phyloP scores from a whole-genome alignment of 1,140 invertebrate species.

The Psix sp. region DNA sequence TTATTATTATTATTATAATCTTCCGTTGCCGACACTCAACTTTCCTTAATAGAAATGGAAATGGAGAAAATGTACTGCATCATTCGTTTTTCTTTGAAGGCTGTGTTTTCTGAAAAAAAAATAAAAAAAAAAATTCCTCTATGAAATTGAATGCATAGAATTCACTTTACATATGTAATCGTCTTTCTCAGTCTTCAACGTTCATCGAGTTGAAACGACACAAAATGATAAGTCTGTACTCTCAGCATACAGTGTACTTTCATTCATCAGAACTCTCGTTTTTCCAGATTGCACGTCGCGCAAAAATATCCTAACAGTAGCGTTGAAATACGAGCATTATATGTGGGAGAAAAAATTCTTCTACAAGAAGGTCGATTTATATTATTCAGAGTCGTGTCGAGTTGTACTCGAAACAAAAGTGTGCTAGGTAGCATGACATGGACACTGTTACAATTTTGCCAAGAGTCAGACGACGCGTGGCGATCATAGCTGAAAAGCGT shows the following conservation, averaged over 20 bases:
- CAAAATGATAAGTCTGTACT: conserved; percentile 14
- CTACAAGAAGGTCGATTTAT: conserved; percentile 24
- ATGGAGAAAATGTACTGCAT: no score
- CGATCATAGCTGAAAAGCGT: no score
- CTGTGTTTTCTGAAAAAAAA: no score
- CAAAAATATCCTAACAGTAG: conserved; percentile 21
- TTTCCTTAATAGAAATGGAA: no score
- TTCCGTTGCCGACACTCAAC: no score
- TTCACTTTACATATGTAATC: conserved; percentile 17
- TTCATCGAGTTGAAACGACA: conserved; percentile 3
- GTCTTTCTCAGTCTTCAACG: conserved; percentile 21
- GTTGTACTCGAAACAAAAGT: conserved; percentile 25
- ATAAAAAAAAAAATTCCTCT: no score
- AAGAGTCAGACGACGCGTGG: not conserved
- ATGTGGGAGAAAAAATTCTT: conserved; percentile 9
- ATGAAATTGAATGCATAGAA: not conserved
- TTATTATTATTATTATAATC: no score
- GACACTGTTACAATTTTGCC: conserved; percentile 27
- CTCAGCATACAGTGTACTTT: conserved; percentile 23
- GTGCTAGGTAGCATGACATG: conserved; percentile 29
- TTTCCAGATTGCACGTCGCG: conserved; percentile 8
- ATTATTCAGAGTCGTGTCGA: conserved; percentile 24
- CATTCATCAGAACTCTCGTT: conserved; percentile 15
- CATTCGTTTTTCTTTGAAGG: no score
- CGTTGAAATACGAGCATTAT: conserved; percentile 8